phyloP scores from a whole-genome alignment of 1,140 invertebrate species.

The Argopecten irradians region DNA sequence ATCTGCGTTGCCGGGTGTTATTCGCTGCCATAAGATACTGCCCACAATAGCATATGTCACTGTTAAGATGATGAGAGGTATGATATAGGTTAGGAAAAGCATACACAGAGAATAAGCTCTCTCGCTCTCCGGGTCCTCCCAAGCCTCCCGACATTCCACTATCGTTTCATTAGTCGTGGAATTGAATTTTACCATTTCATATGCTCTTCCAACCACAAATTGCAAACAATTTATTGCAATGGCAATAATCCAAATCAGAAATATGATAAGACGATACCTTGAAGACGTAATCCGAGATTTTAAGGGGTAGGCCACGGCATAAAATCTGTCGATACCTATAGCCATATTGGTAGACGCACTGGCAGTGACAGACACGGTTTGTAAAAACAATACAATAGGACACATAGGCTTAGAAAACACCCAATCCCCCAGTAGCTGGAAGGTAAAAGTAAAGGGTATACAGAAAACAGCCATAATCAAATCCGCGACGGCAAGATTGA shows the following conservation, averaged over 20 bases:
- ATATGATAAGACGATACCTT: constrained; percentile 71
- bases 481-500: constrained; percentile 84
- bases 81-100: constrained; percentile 78
- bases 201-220: constrained; percentile 74
- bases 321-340: constrained; percentile 74
- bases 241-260: constrained; percentile 78
- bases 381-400: constrained; percentile 73
- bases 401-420: constrained; percentile 73
- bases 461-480: constrained; percentile 76
- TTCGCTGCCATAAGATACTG: constrained; percentile 75
- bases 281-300: constrained; percentile 62
- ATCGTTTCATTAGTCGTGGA: background rate
- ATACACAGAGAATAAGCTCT: constrained; percentile 78
- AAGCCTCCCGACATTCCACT: constrained; percentile 67
- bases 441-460: constrained; percentile 76
- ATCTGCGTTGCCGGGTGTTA: constrained; percentile 79
- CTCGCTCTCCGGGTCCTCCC: constrained; percentile 59
- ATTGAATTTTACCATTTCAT: constrained; percentile 20
- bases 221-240: constrained; percentile 75
- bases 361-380: constrained; percentile 71
- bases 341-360: constrained; percentile 76
- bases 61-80: constrained; percentile 78
- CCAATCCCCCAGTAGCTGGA: constrained; percentile 68
- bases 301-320: constrained; percentile 71
- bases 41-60: constrained; percentile 78